These are phyloP conservation scores for Neopipo cinnamomea DNA, from an alignment of 2,113 vertebrate species.

Conservation along the genomic window DNA sequence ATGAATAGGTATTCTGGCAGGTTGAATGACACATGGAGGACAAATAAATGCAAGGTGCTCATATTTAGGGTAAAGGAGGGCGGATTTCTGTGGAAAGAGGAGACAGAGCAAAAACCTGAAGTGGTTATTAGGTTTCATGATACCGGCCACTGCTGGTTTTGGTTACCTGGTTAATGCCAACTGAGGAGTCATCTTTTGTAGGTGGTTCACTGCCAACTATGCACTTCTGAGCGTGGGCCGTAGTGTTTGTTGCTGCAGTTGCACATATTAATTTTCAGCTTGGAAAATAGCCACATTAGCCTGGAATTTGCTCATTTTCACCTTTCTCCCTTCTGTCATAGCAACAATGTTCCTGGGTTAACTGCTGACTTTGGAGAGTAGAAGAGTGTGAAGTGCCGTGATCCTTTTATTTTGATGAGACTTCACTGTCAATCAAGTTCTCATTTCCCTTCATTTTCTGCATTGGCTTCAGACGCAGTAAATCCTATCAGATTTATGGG, in stretches of 20 bases:
- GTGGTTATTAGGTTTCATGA: background rate
- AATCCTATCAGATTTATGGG: background rate
- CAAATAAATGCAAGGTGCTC: background rate
- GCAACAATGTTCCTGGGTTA: background rate
- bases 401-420: background rate
- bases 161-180: constrained; percentile 52
- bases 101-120: constrained; percentile 3
- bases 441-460: background rate
- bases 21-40: background rate
- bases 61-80: background rate
- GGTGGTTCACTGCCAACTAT: constrained; percentile 41
- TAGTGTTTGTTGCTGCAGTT: constrained; percentile 41
- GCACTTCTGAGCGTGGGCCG: constrained; percentile 30
- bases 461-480: background rate
- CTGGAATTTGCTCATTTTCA: constrained; percentile 9
- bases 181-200: constrained; percentile 32
- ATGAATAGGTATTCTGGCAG: background rate
- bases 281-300: background rate
- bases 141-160: constrained; percentile 23
- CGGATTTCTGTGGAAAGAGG: background rate
- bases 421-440: background rate
- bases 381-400: background rate
- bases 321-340: background rate
- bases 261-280: constrained; percentile 38
- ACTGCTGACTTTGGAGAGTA: background rate